Conservation (phyloP, 2,113 vertebrate species). For the Cyphomyrus discorhynchus region DNA sequence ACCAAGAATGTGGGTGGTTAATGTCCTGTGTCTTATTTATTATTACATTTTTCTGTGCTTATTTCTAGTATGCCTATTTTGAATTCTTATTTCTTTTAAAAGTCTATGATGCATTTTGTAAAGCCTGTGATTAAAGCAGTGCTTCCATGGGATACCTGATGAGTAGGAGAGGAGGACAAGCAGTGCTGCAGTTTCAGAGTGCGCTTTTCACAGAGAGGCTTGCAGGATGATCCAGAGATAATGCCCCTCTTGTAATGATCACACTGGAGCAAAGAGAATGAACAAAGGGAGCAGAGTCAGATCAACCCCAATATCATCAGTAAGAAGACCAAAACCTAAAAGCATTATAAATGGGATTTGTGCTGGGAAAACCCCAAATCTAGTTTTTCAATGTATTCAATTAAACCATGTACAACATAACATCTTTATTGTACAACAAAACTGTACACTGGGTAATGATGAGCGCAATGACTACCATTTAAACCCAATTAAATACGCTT, state of each 20-base stretch:
- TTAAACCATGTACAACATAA: not conserved
- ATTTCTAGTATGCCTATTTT: not conserved
- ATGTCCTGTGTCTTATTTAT: not conserved
- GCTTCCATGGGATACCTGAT: conserved; percentile 66
- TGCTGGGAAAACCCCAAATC: not conserved
- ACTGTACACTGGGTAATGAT: not conserved
- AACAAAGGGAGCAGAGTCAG: conserved; percentile 29
- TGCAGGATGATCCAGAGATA: conserved; percentile 86
- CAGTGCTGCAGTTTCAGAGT: conserved; percentile 76
- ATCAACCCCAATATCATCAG: not conserved
- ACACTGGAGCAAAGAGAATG: conserved; percentile 62
- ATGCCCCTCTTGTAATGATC: conserved; percentile 91
- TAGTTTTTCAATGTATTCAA: not conserved
- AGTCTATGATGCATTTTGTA: not conserved
- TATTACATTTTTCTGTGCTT: not conserved
- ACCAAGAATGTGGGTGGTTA: not conserved
- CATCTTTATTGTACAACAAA: not conserved
- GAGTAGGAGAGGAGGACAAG: conserved; percentile 73
- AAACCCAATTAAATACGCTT: not conserved
- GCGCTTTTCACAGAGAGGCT: conserved; percentile 78
- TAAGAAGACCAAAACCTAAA: not conserved
- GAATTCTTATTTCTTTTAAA: not conserved
- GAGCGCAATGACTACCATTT: not conserved
- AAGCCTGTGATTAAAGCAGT: not conserved
- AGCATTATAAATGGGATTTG: not conserved